Base-by-base conservation (phyloP, 1,140 invertebrate genomes). In the Meloidogyne exigua region DNA sequence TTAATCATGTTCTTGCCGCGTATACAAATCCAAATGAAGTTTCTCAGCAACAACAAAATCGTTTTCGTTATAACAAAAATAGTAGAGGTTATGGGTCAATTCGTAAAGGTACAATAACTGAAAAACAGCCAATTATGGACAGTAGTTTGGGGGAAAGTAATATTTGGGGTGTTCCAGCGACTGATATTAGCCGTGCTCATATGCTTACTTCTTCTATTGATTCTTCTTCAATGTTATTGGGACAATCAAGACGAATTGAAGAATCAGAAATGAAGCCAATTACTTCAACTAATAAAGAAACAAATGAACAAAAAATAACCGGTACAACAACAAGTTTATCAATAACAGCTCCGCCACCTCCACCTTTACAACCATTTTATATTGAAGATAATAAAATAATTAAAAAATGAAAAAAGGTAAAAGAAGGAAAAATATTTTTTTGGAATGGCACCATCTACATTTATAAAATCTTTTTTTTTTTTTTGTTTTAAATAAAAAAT, bases 111-210 rank as follows among this genome's bases (percentile, higher is more conserved):
- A 25, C 11, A 42, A 70, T 13, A 13, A 18, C 10, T 21, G 21
- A 57, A 23, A 39, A 21, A 25, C 72, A 63, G 25, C 62, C 23
- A 9, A 23, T 57, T 13, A 15, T 36, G 67, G 77, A 65, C 15
- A 83, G 71, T 44, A 21, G n/a, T n/a, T n/a, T 70, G 18, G 69
- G 32, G 5, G 44, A 36, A 21, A 82, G 74, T 66, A 80, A 78
- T 65, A 66, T 80, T 44, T 80, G 79, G 72, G 79, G 79, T 10
- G 79, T 80, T 65, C 79, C 79, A 13, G 79, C 79, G n/a, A 57
- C 49, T n/a, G 49, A n/a, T n/a, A 44, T 44, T 26, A 78, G 76
- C 28, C 76, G 49, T 57, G 18, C n/a, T 57, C 4, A 57, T 57
- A n/a, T 57, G 18, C n/a, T 57, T 57, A 57, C 49, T 10, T 57